These are phyloP conservation scores for Reticulitermes speratus DNA, from an alignment of 1,140 invertebrate genomes.

Conservation along the genomic window DNA sequence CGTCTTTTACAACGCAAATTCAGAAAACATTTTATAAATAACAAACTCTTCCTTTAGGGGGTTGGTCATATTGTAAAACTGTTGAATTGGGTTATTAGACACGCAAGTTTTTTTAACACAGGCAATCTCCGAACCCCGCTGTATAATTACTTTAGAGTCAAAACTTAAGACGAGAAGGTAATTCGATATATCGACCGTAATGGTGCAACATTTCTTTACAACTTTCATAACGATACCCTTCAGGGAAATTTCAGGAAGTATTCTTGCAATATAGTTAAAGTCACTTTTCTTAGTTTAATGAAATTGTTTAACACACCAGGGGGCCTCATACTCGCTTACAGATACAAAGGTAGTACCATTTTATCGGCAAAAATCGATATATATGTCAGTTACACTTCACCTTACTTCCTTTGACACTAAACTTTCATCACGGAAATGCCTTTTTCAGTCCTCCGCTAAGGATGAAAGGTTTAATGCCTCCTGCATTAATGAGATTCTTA, in stretches of 20 bases:
- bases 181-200: neutral
- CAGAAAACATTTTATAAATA: neutral
- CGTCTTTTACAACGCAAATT: neutral
- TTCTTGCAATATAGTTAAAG: neutral
- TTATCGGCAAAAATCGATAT: neutral
- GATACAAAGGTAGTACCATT: neutral
- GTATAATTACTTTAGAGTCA: neutral
- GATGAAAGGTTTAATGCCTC: no score
- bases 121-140: neutral
- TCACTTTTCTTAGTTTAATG: neutral
- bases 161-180: neutral
- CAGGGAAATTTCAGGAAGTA: neutral
- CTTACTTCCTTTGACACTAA: no score
- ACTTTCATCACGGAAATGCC: no score
- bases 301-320: neutral
- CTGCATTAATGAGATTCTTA: no score
- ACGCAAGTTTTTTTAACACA: neutral
- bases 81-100: neutral
- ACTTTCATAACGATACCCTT: neutral
- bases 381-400: no score
- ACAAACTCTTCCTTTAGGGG: neutral
- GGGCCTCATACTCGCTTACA: neutral
- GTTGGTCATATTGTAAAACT: neutral
- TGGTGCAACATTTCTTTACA: neutral
- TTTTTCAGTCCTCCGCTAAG: no score